These are phyloP conservation scores for Lasioglossum lativentre DNA, from an alignment of 2,888 invertebrate genomes.

Conservation along the genomic window DNA sequence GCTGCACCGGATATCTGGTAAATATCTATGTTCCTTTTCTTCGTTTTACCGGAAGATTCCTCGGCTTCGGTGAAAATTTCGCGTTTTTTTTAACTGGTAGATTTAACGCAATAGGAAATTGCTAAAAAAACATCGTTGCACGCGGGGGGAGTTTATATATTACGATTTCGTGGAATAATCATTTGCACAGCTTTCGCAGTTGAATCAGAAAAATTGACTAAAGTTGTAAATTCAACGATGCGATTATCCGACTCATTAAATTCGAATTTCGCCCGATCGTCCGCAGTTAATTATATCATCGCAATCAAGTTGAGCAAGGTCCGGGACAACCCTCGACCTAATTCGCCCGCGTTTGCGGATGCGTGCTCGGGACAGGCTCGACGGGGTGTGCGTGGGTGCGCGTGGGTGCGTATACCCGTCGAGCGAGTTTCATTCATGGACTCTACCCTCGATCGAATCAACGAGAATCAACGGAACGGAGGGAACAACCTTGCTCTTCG, in stretches of 20 bases:
- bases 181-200: not conserved
- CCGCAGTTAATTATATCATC: not conserved
- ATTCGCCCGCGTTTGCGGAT: not conserved
- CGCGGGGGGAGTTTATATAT: not conserved
- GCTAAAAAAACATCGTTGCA: not conserved
- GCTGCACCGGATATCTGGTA: not conserved
- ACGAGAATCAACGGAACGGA: slow-evolving; percentile 6
- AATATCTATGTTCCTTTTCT: not conserved
- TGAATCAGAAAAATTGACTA: not conserved
- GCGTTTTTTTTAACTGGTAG: too few species aligned
- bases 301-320: not conserved
- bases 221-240: not conserved
- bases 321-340: slow-evolving; percentile 8
- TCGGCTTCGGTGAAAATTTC: not conserved
- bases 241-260: not conserved
- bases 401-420: slow-evolving; percentile 18
- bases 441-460: slow-evolving; percentile 28
- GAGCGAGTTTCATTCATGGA: slow-evolving; percentile 47
- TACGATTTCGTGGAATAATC: not conserved
- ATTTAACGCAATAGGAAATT: too few species aligned
- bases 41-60: not conserved
- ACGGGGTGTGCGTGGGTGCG: slow-evolving; percentile 3
- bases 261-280: not conserved
- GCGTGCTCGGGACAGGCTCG: not conserved
- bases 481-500: slow-evolving; percentile 19